Conservation (phyloP, 2,113 vertebrate species). For the Probosciger aterrimus region DNA sequence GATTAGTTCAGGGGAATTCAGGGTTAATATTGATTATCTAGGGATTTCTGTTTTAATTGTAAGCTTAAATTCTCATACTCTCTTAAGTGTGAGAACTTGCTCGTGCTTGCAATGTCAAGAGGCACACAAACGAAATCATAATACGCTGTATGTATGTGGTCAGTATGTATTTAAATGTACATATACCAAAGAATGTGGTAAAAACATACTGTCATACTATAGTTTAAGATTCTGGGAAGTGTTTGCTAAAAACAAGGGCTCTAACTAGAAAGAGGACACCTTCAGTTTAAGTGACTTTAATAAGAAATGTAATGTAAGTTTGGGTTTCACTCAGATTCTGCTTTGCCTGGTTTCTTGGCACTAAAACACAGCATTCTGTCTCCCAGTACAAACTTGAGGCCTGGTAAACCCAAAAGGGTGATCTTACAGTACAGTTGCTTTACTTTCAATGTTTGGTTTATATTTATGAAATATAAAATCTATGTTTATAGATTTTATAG, state of each 20-base stretch:
- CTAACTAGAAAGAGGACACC: background rate
- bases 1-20: background rate
- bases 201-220: background rate
- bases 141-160: background rate
- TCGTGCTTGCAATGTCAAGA: background rate
- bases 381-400: background rate
- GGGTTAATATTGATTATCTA: background rate
- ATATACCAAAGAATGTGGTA: fast-evolving
- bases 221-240: background rate
- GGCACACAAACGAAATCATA: background rate
- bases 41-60: background rate
- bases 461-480: background rate
- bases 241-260: background rate
- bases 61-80: background rate
- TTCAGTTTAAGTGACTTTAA: background rate
- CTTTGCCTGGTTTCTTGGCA: background rate
- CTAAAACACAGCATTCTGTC: background rate
- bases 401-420: background rate
- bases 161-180: background rate
- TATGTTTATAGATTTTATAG: background rate
- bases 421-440: background rate
- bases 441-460: background rate
- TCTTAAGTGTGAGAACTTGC: background rate
- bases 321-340: background rate
- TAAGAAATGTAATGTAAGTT: background rate